Percentiles rank a stretch among this genome's conserved stretches.
These are phyloP conservation scores for Choristoneura fumiferana DNA, from an alignment of 1,140 invertebrate species.

Conservation along the genomic window DNA sequence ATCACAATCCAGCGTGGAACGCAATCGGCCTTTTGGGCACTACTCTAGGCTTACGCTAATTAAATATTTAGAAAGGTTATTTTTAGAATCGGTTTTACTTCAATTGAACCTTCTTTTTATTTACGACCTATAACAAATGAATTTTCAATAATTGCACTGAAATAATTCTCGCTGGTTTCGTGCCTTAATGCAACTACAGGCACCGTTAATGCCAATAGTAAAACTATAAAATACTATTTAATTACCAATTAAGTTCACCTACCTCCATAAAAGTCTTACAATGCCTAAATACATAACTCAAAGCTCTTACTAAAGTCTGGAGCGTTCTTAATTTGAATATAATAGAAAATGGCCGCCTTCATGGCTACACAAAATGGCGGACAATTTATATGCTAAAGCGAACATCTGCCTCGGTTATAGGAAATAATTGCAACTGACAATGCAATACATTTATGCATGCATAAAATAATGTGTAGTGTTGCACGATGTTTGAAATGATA, in stretches of 20 bases:
- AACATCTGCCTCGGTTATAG: constrained; percentile 34
- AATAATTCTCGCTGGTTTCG: not conserved
- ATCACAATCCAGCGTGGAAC: too few species aligned
- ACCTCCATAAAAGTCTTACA: not conserved
- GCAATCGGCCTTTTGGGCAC: too few species aligned
- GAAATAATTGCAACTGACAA: constrained; percentile 30
- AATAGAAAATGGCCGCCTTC: constrained; percentile 43
- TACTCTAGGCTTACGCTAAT: too few species aligned
- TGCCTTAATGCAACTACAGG: not conserved
- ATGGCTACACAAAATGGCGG: constrained; percentile 26
- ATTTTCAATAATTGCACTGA: not conserved
- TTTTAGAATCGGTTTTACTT: too few species aligned
- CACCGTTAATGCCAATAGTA: too few species aligned
- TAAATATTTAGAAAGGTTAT: too few species aligned
- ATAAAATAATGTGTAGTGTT: constrained; percentile 21
- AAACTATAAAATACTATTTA: too few species aligned
- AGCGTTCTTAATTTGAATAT: constrained; percentile 45
- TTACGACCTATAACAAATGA: too few species aligned
- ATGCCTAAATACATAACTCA: not conserved
- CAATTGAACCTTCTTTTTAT: too few species aligned
- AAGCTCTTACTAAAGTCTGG: not conserved
- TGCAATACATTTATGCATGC: constrained; percentile 25
- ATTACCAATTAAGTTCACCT: too few species aligned
- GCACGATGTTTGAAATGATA: constrained; percentile 20
- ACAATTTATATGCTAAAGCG: constrained; percentile 46